phyloP scores from a whole-genome alignment of 2,113 vertebrate species.

The Myrmecobius fasciatus region DNA sequence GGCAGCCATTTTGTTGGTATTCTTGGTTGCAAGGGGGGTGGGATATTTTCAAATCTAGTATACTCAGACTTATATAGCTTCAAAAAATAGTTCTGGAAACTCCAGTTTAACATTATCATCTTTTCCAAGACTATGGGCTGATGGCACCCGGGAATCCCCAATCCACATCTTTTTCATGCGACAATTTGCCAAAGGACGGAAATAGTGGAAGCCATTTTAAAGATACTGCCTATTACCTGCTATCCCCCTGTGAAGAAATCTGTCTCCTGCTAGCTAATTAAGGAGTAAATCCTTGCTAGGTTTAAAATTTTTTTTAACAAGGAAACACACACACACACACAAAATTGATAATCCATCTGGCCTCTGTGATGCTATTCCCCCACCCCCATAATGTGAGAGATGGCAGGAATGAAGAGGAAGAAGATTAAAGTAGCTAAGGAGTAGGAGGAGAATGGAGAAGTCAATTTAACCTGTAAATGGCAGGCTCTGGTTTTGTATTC shows the following conservation, averaged over 20 bases:
- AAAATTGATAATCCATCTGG: neutral
- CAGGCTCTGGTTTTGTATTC: neutral
- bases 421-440: neutral
- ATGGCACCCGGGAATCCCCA: rapidly evolving
- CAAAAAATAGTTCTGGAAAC: neutral
- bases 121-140: neutral
- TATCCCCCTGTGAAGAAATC: neutral
- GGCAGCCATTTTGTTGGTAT: neutral
- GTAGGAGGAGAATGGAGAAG: neutral
- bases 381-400: neutral
- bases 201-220: neutral
- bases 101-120: rapidly evolving
- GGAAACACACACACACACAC: neutral
- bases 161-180: neutral
- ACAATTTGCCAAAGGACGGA: too few species aligned
- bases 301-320: neutral
- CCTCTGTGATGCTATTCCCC: neutral
- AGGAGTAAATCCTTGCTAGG: neutral
- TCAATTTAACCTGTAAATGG: neutral
- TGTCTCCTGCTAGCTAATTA: rapidly evolving
- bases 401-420: neutral
- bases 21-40: rapidly evolving
- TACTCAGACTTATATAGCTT: rapidly evolving
- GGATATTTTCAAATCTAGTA: neutral
- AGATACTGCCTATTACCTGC: neutral